Conservation (phyloP, 2,888 invertebrate species). For the Prosopocoilus inquinatus region DNA sequence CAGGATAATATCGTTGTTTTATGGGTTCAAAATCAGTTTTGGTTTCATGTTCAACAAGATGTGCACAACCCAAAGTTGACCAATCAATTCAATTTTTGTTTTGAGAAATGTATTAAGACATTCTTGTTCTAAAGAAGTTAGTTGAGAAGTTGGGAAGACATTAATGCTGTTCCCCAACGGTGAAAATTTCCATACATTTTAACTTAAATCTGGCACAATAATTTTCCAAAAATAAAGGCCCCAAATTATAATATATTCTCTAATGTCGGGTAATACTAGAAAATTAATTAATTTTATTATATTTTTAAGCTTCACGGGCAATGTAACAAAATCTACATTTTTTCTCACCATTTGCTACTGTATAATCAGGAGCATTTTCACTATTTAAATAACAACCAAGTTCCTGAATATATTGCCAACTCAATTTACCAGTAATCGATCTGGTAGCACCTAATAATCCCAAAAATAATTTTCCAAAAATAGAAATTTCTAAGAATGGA, state of each 20-base stretch:
- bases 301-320: conserved; percentile 5
- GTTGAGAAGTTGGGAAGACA: not conserved
- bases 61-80: conserved; percentile 14
- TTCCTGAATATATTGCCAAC: not conserved
- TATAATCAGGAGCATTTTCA: not conserved
- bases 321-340: not conserved
- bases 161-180: too few species aligned
- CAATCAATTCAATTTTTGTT: not conserved
- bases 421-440: conserved; percentile 13
- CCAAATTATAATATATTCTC: conserved; percentile 3
- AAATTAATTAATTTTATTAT: conserved; percentile 1
- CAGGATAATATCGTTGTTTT: conserved; percentile 31
- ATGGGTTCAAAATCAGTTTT: conserved; percentile 20
- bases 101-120: not conserved
- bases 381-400: not conserved
- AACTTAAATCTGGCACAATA: not conserved
- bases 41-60: conserved; percentile 19
- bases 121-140: not conserved
- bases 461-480: conserved; percentile 17
- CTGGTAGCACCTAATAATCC: conserved; percentile 19
- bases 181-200: not conserved
- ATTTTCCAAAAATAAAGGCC: conserved; percentile 12
- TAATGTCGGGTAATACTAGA: conserved; percentile 7
- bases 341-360: conserved; percentile 3
- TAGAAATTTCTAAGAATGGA: conserved; percentile 16